Base-by-base conservation (phyloP, 1,140 invertebrate species). In the Neodiprion fabricii region DNA sequence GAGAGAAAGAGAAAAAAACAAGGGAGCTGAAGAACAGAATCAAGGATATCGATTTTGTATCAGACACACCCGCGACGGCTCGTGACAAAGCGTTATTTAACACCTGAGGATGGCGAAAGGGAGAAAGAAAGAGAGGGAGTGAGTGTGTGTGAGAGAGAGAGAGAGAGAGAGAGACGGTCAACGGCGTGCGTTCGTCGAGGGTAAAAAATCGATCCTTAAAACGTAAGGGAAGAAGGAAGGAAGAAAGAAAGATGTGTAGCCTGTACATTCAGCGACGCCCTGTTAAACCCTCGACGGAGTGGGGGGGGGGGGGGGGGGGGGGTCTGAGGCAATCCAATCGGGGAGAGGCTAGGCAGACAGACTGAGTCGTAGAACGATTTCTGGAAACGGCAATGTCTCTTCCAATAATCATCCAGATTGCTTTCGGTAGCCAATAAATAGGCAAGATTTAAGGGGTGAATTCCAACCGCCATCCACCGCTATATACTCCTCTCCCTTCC, bases 391-490 rank as follows among this genome's bases (percentile, higher is more conserved):
- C 78, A 76, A 81, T 80, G 76, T 83, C 79, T 81, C 74, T 69
- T 76, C 78, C 76, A 76, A 84, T 82, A 82, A 86, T 83, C 80
- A 83, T 84, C 78, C 48, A 74, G 75, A 81, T 80, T 77, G 80
- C 80, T 80, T 48, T 76, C 71, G 80, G 81, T 74, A 75, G 76
- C 77, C 85, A 85, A 86, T 86, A 86, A 87, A 84, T 84, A 86
- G 81, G 82, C 77, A 76, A 85, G 83, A 85, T 85, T 84, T 84
- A 81, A 79, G 78, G 78, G 28, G 28, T 40, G 28, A 40, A 40
- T 40, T 40, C 28, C 28, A 40, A 40, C 28, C 28, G 74, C 72
- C 78, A 76, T 75, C 77, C 40, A 21, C 40, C 14, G 21, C 23
- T 65, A 14, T 7, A 3, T 7, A 3, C 17, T 17, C 4, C 61